Evolutionary conservation across 2,113 vertebrate genomes (phyloP).

Genomic region (Chlorodrepanis virens): DNA sequence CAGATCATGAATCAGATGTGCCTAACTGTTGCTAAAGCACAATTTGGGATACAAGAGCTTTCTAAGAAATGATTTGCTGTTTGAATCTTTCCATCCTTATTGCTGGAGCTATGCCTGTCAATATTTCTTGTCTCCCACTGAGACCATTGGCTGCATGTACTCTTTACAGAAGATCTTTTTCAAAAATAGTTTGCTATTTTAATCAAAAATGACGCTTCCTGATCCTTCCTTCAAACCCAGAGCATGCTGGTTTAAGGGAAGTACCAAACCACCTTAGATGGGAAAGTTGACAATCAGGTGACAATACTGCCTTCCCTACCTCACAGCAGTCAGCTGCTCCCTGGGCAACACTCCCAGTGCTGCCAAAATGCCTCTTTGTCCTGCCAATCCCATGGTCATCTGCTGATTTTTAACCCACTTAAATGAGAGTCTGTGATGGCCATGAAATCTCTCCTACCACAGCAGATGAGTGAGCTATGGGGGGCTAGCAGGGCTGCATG

Average conservation of each 20-base stretch:
- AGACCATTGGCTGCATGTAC: not conserved
- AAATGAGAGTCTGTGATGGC: not conserved
- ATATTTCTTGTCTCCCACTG: not conserved
- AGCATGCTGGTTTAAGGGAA: not conserved
- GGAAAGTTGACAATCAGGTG: not conserved
- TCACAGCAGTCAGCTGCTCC: not conserved
- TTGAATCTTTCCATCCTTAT: not conserved
- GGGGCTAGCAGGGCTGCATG: not conserved
- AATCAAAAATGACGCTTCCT: not conserved
- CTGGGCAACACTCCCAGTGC: not conserved
- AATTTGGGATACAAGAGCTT: not conserved
- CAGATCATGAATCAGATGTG: not conserved
- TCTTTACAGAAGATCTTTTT: not conserved
- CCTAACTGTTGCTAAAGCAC: not conserved
- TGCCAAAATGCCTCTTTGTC: not conserved
- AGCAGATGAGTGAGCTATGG: not conserved
- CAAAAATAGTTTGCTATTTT: not conserved
- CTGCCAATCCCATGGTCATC: not conserved
- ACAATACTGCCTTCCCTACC: not conserved
- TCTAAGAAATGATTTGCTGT: not conserved
- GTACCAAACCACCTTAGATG: rapidly evolving
- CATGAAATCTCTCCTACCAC: not conserved
- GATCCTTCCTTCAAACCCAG: not conserved
- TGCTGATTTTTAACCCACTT: not conserved
- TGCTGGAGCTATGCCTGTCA: not conserved